phyloP scores from a whole-genome alignment of 1,140 invertebrate genomes.

The Ylistrum balloti region DNA sequence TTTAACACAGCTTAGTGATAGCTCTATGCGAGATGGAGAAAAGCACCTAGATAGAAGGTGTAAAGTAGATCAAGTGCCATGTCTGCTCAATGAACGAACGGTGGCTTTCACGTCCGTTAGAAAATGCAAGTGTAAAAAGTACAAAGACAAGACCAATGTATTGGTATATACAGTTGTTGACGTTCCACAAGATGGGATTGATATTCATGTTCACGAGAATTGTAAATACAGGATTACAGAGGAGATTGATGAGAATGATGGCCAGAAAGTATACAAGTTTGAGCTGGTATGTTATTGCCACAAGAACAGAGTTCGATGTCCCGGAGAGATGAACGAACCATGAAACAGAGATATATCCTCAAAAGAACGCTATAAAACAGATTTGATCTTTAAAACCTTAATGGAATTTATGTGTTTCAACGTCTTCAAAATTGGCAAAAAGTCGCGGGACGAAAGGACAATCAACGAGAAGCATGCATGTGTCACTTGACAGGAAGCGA shows the following conservation, averaged over 20 bases:
- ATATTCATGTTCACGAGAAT: not conserved
- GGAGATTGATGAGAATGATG: not conserved
- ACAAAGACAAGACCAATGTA: not conserved
- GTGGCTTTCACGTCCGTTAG: not conserved
- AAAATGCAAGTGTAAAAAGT: not conserved
- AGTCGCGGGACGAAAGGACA: too few relatives aligned
- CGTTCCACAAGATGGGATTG: not conserved
- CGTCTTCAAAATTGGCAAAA: too few relatives aligned
- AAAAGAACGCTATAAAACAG: too few relatives aligned
- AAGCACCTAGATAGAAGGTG: not conserved
- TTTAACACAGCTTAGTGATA: not conserved
- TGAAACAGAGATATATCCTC: too few relatives aligned
- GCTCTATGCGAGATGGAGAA: conserved; percentile 19
- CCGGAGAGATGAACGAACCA: conserved; percentile 19
- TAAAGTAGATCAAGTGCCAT: not conserved
- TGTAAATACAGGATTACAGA: conserved; percentile 11
- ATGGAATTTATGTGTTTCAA: too few relatives aligned
- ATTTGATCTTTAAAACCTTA: too few relatives aligned
- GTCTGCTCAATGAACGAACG: not conserved
- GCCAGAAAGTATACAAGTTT: not conserved
- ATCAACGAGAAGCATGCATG: too few relatives aligned
- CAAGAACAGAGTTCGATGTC: not conserved
- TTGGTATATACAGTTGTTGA: not conserved
- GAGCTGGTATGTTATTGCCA: not conserved
- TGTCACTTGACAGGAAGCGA: too few relatives aligned